Percentiles rank a stretch among this genome's conserved stretches.
phyloP scores from a whole-genome alignment of 2,888 invertebrate genomes.

The Bimastos eiseni region DNA sequence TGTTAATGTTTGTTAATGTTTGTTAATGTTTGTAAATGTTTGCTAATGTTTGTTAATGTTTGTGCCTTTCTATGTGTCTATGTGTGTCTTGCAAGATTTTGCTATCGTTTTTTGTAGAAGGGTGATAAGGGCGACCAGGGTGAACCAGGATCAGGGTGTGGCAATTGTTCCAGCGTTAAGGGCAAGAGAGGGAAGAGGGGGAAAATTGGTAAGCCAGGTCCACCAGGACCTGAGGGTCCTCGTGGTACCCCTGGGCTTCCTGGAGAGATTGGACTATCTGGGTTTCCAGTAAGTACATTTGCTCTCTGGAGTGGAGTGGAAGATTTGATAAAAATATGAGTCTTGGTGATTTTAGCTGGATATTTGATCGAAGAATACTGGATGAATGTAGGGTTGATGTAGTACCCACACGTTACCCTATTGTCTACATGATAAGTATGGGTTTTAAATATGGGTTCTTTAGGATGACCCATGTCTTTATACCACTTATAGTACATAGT shows the following conservation, averaged over 20 bases:
- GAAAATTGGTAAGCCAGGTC: not conserved
- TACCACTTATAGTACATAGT: no score
- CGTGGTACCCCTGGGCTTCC: not conserved
- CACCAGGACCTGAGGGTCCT: not conserved
- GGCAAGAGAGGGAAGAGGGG: not conserved
- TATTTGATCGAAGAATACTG: not conserved
- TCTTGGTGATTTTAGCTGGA: not conserved
- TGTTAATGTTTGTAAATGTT: not conserved
- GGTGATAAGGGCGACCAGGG: not conserved
- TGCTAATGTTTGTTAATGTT: not conserved
- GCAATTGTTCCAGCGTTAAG: conserved; percentile 3
- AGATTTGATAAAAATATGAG: not conserved
- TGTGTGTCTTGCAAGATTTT: not conserved
- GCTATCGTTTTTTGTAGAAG: not conserved
- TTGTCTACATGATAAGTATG: no score
- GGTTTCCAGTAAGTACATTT: not conserved
- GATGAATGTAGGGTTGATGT: not conserved
- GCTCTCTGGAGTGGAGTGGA: not conserved
- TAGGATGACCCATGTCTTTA: no score
- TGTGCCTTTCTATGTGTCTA: no score
- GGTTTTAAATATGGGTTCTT: no score
- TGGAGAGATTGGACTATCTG: not conserved
- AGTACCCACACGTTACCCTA: no score
- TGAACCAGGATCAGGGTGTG: not conserved
- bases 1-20: not conserved